A percentile compares a stretch with the other conserved stretches of the same genome.
phyloP scores from a whole-genome alignment of 2,888 invertebrate genomes.

The Plebejus melissa region DNA sequence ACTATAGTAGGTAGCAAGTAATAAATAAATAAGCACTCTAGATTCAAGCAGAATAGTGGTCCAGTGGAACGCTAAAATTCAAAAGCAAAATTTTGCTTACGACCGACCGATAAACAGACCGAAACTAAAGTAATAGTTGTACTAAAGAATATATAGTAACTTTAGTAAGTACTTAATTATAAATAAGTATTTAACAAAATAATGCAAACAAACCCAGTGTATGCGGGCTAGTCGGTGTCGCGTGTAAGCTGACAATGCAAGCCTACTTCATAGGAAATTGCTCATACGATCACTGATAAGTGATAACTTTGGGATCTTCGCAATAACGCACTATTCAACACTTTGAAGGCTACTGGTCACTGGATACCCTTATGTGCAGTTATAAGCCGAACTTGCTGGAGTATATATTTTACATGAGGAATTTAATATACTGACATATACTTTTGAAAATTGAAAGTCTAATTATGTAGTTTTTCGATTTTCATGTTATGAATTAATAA shows the following conservation, averaged over 20 bases:
- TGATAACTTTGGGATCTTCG: slow-evolving; percentile 43
- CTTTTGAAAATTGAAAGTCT: too few relatives aligned
- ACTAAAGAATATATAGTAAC: too few relatives aligned
- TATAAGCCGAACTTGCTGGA: not conserved
- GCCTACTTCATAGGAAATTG: slow-evolving; percentile 60
- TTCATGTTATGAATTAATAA: too few relatives aligned
- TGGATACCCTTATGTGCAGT: slow-evolving; percentile 1
- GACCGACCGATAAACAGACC: too few relatives aligned
- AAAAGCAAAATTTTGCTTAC: too few relatives aligned
- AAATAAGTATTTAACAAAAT: too few relatives aligned
- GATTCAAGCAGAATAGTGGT: too few relatives aligned
- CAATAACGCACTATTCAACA: slow-evolving; percentile 42
- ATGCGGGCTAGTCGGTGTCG: slow-evolving; percentile 57
- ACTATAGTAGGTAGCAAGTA: not conserved
- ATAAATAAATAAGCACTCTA: too few relatives aligned
- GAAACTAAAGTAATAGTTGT: too few relatives aligned
- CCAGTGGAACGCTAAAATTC: too few relatives aligned
- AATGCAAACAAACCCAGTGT: slow-evolving; percentile 48
- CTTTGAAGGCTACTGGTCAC: not conserved
- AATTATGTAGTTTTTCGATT: too few relatives aligned
- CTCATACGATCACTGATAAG: slow-evolving; percentile 57
- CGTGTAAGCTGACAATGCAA: slow-evolving; percentile 60
- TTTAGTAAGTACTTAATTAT: too few relatives aligned
- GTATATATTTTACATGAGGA: not conserved
- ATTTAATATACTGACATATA: not conserved